Base-by-base conservation (phyloP, 2,113 vertebrate genomes). In the Takifugu flavidus region DNA sequence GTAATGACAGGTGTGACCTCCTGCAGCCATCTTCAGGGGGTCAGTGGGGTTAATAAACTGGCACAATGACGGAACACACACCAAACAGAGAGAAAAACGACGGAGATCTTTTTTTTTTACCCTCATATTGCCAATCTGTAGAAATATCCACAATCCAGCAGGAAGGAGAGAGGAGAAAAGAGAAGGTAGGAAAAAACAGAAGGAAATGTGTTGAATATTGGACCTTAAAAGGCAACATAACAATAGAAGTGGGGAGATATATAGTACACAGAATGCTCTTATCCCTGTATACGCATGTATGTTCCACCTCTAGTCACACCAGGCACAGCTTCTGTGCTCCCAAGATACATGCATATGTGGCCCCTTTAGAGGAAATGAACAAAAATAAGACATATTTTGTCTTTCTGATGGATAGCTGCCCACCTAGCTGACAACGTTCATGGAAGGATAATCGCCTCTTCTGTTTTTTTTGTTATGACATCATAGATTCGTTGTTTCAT, bases 41-140 rank as follows among this genome's bases (percentile, higher is more conserved):
- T 78, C 31, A 1, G 55, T 6, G 25, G 53, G 58, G 73, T 78
- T 79, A 82, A 87, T 82, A 66, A 64, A 73, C n/a, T 43, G 47
- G 43, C 65, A 44, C 49, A 64, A 53, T 62, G 61, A 65, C 47
- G 70, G 72, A 74, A 75, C 54, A 76, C 59, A 75, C 27, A 47
- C 56, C 43, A 53, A 70, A 53, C 14, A 58, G 49, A 62, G 53
- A 25, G 57, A 59, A 42, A 39, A 76, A 45, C 67, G 15, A 54
- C 74, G 72, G 72, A 34, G 52, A 74, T 80, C 12, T 14, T 47
- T 15, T 6, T n/a, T 39, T 39, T 7, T 20, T 96, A 98, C 97
- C 97, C 91, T 99, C 96, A 83, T 98, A 98, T 89, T 99, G 95
- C 96, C 96, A 97, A 87, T 98, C 96, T 99, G 94, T 79, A 92